Evolutionary conservation across 2,113 vertebrate genomes (phyloP), one percentile per base, ranked within the genome.

Genomic region (Pangasianodon hypophthalmus): DNA sequence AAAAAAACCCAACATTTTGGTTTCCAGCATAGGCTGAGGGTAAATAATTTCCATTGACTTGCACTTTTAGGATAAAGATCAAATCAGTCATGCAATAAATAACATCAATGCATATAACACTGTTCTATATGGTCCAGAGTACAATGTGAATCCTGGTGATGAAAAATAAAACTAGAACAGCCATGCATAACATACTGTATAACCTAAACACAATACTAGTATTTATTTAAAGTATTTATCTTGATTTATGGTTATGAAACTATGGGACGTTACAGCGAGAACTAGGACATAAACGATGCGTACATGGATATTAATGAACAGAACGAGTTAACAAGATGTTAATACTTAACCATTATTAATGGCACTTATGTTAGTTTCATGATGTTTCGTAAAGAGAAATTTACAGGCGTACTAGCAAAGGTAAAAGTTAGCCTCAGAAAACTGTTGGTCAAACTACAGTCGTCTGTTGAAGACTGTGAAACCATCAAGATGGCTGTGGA

Each of bases 1-100:
- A 89, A 89, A 87, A 44, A 77, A 62, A 32, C 71, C 26, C 6
- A 1, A 21, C 7, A 37, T 81, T 90, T 88, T 56, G 16, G 32
- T 92, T 91, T 91, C 86, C 89, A 67, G 48, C 79, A 54, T 86
- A 75, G 26, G 8, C 60, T 37, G 50, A 90, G 56, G 24, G 44
- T 37, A 37, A 85, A 58, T 58, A 10, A 54, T 92, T 88, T 91
- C 84, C 87, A 87, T 87, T 86, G 52, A 60, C 41, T 79, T 79
- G 52, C 60, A n/a, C 24, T 54, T 73, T 71, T 91, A 64, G 24
- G 24, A 37, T 89, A 44, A 77, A 87, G 67, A 58, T 54, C 2
- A 54, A 77, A 44, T 75, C 18, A 11, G n/a, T 71, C 46, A 24
- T 71, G n/a, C 6, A 5, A 26, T 67, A 67, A 64, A 85, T 64